phyloP scores from a whole-genome alignment of 2,888 invertebrate species.

The Acleris holmiana region DNA sequence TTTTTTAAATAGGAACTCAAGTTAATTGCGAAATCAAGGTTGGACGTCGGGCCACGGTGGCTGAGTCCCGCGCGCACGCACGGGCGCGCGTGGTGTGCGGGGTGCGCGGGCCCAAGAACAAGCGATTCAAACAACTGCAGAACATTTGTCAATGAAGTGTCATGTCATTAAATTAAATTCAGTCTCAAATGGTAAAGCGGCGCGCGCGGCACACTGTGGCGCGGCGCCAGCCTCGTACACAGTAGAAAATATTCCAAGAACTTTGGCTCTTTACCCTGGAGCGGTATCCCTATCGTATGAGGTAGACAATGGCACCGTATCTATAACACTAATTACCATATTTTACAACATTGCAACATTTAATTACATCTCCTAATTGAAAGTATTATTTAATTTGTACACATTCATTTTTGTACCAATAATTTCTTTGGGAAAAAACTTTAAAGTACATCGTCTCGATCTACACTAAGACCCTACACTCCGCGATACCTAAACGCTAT shows the following conservation, averaged over 20 bases:
- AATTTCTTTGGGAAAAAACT: slow-evolving; percentile 82
- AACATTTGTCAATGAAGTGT: slow-evolving; percentile 18
- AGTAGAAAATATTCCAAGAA: slow-evolving; percentile 74
- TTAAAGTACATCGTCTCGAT: slow-evolving; percentile 58
- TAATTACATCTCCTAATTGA: slow-evolving; percentile 72
- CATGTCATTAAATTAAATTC: slow-evolving; percentile 52
- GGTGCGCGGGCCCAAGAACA: neutral
- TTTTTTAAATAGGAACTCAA: slow-evolving; percentile 80
- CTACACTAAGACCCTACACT: slow-evolving; percentile 65
- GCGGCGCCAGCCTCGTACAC: slow-evolving; percentile 37
- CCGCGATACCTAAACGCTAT: slow-evolving; percentile 64
- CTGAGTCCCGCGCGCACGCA: neutral
- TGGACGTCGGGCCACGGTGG: neutral
- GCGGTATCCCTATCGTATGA: slow-evolving; percentile 65
- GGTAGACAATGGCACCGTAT: slow-evolving; percentile 78
- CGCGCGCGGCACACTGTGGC: no score
- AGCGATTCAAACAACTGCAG: slow-evolving; percentile 10
- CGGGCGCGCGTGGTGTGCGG: no score
- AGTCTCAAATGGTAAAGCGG: slow-evolving; percentile 63
- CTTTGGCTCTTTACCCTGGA: slow-evolving; percentile 80
- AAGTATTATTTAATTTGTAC: slow-evolving; percentile 77
- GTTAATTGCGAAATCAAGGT: slow-evolving; percentile 65
- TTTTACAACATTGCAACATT: slow-evolving; percentile 78
- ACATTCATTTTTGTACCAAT: slow-evolving; percentile 81
- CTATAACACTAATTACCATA: slow-evolving; percentile 75